Evolutionary conservation across 2,888 invertebrate genomes (phyloP), one percentile per base, ranked within the genome.

Genomic region (Apoderus coryli): DNA sequence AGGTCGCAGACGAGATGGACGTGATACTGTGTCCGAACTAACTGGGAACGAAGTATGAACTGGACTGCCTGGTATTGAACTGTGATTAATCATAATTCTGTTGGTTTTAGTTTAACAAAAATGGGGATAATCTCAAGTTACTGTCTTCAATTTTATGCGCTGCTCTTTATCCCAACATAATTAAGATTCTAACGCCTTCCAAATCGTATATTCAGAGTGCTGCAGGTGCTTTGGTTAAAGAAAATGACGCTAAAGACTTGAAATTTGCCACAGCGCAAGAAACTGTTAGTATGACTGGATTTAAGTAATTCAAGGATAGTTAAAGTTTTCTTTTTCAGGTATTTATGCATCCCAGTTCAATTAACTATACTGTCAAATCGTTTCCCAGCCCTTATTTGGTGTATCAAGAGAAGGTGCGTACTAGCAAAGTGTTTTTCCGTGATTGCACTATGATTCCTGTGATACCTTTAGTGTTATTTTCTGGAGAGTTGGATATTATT

Each of bases 141-240:
- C 52, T 85, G 11, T 69, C 78, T 29, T 89, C 90, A 1, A 75
- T 92, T 14, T 62, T 96, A 24, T 85, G 86, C 52, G 90, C 89
- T 2, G 90, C 93, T 1, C 63, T 89, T 11, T 95, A 93, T 58
- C 95, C 95, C 0, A 89, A 90, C 51, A 71, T 96, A 16, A 81
- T 86, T 0, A 79, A 84, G 61, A 76, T 81, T 4, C 59, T 81
- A 27, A 80, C 79, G 0, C 84, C 84, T 1, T 78, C 78, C 44
- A 79, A 80, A 48, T 74, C 75, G 0, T 84, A 72, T 53, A 68
- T 75, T 47, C 68, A 72, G 51, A 76, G 76, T 49, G 69, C 70
- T 0, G 69, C 70, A 2, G 84, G 84, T 0, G 80, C 82, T 0
- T 67, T 85, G 29, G 77, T 81, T 0, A 67, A 75, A 6, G 69